Percentiles rank a stretch among this genome's conserved stretches.
These are phyloP conservation scores for Agriopis leucophaearia DNA, from an alignment of 2,888 invertebrate genomes.

Conservation along the genomic window DNA sequence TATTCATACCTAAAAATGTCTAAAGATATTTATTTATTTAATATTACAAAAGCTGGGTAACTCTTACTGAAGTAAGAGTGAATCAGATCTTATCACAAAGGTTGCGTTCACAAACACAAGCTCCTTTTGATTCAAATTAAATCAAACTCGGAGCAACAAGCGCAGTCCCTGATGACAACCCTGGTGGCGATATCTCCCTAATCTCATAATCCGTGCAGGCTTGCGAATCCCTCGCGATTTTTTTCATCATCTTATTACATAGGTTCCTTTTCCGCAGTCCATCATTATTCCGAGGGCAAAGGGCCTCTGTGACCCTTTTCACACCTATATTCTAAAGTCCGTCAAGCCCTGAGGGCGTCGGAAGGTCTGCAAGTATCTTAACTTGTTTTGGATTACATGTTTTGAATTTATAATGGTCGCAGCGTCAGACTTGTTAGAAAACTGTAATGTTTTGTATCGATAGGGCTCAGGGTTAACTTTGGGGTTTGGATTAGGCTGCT, in stretches of 20 bases:
- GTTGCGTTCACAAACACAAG: neutral
- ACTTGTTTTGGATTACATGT: conserved; percentile 48
- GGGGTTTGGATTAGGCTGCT: conserved; percentile 24
- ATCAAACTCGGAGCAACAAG: conserved; percentile 14
- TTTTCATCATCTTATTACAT: conserved; percentile 35
- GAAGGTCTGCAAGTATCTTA: conserved; percentile 36
- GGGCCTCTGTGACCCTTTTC: conserved; percentile 40
- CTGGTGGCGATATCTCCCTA: conserved; percentile 22
- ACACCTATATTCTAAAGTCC: conserved; percentile 43
- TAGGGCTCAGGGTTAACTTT: conserved; percentile 27
- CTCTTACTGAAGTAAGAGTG: neutral
- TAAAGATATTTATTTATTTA: too few species aligned
- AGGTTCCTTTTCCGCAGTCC: conserved; percentile 27
- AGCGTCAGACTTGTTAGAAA: conserved; percentile 37
- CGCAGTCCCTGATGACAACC: conserved; percentile 18
- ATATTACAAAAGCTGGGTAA: too few species aligned
- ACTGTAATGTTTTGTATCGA: conserved; percentile 37
- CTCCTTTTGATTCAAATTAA: conserved; percentile 17
- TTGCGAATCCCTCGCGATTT: conserved; percentile 24
- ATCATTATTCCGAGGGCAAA: conserved; percentile 42
- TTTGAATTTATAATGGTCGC: conserved; percentile 45
- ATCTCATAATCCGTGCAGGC: conserved; percentile 31
- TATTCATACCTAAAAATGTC: too few species aligned
- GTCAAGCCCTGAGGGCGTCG: conserved; percentile 25
- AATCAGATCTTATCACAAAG: conserved; percentile 8